phyloP scores from a whole-genome alignment of 1,140 invertebrate genomes.

The Drosophila navojoa region DNA sequence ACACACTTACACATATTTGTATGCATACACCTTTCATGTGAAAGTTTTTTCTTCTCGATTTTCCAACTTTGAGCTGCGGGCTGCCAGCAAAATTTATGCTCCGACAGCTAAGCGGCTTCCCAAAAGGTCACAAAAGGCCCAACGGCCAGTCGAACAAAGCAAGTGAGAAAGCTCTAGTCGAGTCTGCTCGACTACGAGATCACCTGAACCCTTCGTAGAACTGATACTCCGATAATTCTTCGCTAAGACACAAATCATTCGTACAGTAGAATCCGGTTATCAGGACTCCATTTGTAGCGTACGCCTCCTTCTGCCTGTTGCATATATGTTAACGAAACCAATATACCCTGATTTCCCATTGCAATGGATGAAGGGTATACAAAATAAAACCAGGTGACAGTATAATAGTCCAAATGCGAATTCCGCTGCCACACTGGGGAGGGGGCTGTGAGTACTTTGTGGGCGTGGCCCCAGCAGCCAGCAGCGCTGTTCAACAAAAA shows the following conservation, averaged over 20 bases:
- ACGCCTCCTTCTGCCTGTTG: too few species aligned
- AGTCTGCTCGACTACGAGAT: too few species aligned
- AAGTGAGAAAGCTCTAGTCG: too few species aligned
- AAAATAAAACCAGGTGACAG: neutral
- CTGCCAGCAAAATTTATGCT: conserved; percentile 39
- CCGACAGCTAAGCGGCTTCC: conserved; percentile 37
- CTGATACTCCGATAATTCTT: too few species aligned
- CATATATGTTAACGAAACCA: too few species aligned
- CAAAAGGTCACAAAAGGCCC: conserved; percentile 30
- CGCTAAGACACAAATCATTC: too few species aligned
- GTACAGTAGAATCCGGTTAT: too few species aligned
- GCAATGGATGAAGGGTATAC: too few species aligned
- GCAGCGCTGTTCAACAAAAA: neutral
- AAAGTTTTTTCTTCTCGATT: conserved; percentile 29
- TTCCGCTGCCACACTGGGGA: neutral
- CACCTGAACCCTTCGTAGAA: too few species aligned
- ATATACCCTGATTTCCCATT: too few species aligned
- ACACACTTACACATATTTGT: neutral
- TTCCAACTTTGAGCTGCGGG: conserved; percentile 8
- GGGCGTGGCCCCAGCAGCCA: conserved; percentile 1
- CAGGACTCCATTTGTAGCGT: too few species aligned
- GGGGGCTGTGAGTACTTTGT: neutral
- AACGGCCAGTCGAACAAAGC: neutral
- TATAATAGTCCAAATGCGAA: neutral
- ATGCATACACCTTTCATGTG: conserved; percentile 15